A percentile compares a stretch with the other conserved stretches of the same genome.
phyloP scores from a whole-genome alignment of 2,113 vertebrate genomes.

The Gymnogyps californianus region DNA sequence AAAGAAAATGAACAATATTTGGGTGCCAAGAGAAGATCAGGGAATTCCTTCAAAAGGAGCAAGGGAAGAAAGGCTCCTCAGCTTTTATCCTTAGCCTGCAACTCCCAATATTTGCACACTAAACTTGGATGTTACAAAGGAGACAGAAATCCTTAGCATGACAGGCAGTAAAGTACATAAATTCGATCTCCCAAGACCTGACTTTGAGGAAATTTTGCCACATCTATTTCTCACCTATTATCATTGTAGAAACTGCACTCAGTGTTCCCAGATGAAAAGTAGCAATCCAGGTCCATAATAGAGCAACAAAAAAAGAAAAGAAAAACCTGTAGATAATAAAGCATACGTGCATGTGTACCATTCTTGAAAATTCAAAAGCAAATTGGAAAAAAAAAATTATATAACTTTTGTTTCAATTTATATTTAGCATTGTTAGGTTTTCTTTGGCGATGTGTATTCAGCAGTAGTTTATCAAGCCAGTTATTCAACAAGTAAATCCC shows the following conservation, averaged over 20 bases:
- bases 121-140: background rate
- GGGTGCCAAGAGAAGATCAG: background rate
- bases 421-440: background rate
- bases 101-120: background rate
- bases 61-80: background rate
- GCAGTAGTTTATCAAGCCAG: background rate
- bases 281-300: background rate
- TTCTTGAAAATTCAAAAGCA: background rate
- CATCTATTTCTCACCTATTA: background rate
- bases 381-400: background rate
- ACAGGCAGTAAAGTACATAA: background rate
- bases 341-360: background rate
- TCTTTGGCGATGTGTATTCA: background rate
- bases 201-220: background rate
- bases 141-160: background rate
- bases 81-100: background rate
- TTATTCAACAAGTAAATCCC: constrained; percentile 10
- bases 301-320: background rate
- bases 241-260: background rate
- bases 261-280: background rate
- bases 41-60: background rate
- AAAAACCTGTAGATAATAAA: background rate
- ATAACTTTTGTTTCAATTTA: background rate
- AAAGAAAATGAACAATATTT: background rate
- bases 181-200: background rate